Percentiles rank a stretch among this genome's conserved stretches.
Evolutionary conservation across 2,888 invertebrate genomes (phyloP).

Genomic region (Aricia artaxerxes): DNA sequence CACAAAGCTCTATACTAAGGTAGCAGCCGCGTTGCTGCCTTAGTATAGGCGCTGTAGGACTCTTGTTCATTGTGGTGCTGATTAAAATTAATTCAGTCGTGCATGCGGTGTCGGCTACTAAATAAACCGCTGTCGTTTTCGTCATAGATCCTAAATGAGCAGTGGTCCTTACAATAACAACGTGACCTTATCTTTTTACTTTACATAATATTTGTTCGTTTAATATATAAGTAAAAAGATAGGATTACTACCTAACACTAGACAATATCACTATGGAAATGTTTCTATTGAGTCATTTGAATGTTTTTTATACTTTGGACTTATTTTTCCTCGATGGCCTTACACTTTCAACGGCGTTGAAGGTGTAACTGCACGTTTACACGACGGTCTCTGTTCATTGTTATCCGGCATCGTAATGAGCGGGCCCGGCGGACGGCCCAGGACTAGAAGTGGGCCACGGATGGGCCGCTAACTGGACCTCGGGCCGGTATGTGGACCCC

Average conservation of each 20-base stretch:
- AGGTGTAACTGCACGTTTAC: constrained; percentile 30
- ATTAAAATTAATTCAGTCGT: background rate
- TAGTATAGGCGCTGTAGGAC: background rate
- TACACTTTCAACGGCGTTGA: constrained; percentile 30
- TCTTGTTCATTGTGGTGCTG: background rate
- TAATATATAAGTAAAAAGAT: background rate
- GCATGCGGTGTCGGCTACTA: background rate
- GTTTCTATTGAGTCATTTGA: constrained; percentile 25
- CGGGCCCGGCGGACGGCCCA: constrained; percentile 8
- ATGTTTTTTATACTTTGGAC: constrained; percentile 30
- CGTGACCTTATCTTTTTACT: constrained; percentile 7
- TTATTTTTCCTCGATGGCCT: constrained; percentile 26
- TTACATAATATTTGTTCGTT: background rate
- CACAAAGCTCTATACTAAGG: background rate
- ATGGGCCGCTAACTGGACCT: background rate
- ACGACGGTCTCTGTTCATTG: constrained; percentile 25
- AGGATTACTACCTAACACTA: background rate
- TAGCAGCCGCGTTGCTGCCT: background rate
- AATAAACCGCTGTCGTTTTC: background rate
- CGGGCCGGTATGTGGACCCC: constrained; percentile 31
- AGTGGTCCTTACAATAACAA: background rate
- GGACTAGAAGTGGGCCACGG: constrained; percentile 10
- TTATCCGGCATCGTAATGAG: constrained; percentile 20
- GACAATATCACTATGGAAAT: background rate
- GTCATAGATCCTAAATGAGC: background rate